Evolutionary conservation across 92 coral and sea anemone genomes (phyloP).

Genomic region (Epizoanthus illoricatus): DNA sequence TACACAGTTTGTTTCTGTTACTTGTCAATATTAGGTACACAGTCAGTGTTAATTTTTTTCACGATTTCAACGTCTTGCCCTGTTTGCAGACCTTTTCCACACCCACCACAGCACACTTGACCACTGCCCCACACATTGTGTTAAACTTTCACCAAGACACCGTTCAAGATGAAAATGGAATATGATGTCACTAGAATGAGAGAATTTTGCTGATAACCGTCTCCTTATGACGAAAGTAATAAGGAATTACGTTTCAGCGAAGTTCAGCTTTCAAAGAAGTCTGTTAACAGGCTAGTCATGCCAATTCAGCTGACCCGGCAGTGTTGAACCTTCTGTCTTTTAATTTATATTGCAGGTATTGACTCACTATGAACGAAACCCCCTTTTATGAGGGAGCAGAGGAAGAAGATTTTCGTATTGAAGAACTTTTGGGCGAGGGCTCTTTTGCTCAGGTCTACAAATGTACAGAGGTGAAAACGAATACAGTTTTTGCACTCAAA

Average conservation of each 20-base stretch:
- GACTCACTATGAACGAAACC: slow-evolving; percentile 9
- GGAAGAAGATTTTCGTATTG: slow-evolving; percentile 58
- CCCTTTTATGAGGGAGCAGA: slow-evolving; percentile 18
- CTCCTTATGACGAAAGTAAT: slow-evolving; percentile 7
- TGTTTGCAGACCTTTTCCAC: background rate
- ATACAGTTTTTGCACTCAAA: slow-evolving; percentile 62
- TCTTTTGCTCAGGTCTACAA: slow-evolving; percentile 75
- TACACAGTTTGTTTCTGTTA: no score
- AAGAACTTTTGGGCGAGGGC: slow-evolving; percentile 71
- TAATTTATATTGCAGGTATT: slow-evolving; percentile 1
- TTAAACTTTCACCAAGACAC: background rate
- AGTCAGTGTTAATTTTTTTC: no score
- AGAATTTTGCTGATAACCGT: slow-evolving; percentile 27
- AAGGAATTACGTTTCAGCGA: background rate
- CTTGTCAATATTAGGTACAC: no score
- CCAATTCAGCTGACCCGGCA: background rate
- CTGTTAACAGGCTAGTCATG: background rate
- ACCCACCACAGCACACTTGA: background rate
- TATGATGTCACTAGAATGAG: slow-evolving; percentile 25
- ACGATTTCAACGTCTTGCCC: no score
- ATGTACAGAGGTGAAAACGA: slow-evolving; percentile 59
- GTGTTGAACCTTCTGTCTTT: background rate
- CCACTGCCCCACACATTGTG: background rate
- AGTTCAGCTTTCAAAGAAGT: background rate
- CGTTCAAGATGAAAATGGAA: slow-evolving; percentile 6